These are phyloP conservation scores for Cephus spinipes DNA, from an alignment of 2,888 invertebrate genomes.

Conservation along the genomic window DNA sequence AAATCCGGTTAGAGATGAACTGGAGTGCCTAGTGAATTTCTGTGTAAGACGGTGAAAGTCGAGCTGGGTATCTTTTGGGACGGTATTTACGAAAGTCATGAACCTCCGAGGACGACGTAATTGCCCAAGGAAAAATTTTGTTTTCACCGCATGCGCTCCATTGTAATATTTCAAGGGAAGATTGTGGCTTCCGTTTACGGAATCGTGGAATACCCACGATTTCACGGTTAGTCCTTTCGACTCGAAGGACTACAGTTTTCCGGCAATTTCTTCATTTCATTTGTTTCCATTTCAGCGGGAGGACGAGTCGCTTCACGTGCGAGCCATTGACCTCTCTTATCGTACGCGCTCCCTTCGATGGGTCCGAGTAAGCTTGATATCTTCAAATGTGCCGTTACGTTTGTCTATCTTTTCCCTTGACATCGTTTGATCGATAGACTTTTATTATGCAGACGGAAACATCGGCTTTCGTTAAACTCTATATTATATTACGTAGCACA, in stretches of 20 bases:
- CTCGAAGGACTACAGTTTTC: not conserved
- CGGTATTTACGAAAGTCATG: conserved; percentile 45
- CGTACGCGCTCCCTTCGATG: not conserved
- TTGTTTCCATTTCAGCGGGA: not conserved
- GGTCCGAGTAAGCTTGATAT: no score
- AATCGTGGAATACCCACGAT: not conserved
- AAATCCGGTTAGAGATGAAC: not conserved
- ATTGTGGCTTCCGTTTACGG: not conserved
- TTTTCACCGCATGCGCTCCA: conserved; percentile 34
- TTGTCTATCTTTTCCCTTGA: not conserved
- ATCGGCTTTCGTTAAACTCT: not conserved
- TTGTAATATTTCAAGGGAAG: not conserved
- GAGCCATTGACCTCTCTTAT: not conserved
- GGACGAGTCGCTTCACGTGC: not conserved
- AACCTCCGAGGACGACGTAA: conserved; percentile 35
- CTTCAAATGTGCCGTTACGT: not conserved
- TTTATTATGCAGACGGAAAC: not conserved
- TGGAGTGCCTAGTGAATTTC: not conserved
- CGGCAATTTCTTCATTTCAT: not conserved
- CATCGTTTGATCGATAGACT: not conserved
- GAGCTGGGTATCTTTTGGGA: conserved; percentile 16
- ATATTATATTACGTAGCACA: not conserved
- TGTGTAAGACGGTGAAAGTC: conserved; percentile 26
- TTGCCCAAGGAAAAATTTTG: conserved; percentile 30
- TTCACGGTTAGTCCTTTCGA: not conserved